Base-by-base conservation (phyloP, 2,797 vertebrate genomes). In the Gouania willdenowi region DNA sequence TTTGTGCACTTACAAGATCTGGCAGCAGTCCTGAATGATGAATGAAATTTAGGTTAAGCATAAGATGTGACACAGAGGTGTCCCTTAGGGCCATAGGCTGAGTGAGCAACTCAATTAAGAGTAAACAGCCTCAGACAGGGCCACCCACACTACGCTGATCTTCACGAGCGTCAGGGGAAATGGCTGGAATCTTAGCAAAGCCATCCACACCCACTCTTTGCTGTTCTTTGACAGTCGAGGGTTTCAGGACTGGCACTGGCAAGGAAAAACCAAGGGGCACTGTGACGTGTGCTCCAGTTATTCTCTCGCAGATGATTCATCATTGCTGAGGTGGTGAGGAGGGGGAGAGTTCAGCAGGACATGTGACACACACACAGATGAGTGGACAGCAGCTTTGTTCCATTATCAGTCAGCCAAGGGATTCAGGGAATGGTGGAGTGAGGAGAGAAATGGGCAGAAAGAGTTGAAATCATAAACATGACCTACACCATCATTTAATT, bases 91-190 rank as follows among this genome's bases (percentile, higher is more conserved):
- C 75, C 72, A 72, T 77, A 66, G 81, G 79, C 83, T 83, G 84
- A 85, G 82, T 83, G 81, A 87, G 85, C 85, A 87, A 86, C 87
- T 87, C 85, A 88, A 87, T 89, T 89, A 90, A 83, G 71, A 86
- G 68, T 66, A 79, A 84, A 85, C 83, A 57, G 68, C 63, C 76
- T 75, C 54, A 76, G 79, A 85, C 82, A 76, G 66, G 76, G 70
- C 70, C 69, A 62, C 52, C 75, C 57, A 71, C 71, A 66, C 73
- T 71, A 72, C 63, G 68, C 42, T 44, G 52, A 66, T 69, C 70
- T 71, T 71, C 22, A 20, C 4, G 8, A 58, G 79, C 80, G 81
- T 46, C 16, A 13, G 58, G 70, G 61, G 14, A 31, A 36, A 58
- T 43, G 32, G 48, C 40, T 41, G 49, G 55, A 14, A 69, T 65